Evolutionary conservation across 2,888 invertebrate species (phyloP).

Genomic region (Abscondita cerata): DNA sequence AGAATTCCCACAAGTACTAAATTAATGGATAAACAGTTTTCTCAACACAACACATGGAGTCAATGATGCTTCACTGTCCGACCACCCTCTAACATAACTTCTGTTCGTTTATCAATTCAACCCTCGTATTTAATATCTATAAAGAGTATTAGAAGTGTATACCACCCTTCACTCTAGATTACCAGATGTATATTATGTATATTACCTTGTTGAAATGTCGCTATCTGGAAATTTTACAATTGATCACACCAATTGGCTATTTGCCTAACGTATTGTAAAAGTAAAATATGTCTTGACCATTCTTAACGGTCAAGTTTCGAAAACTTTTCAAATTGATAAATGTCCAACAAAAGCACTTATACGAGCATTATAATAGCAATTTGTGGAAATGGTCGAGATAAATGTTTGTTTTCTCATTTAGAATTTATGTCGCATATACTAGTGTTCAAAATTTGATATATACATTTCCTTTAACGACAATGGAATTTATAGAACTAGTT

Average conservation of each 20-base stretch:
- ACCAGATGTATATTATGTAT: constrained; percentile 6
- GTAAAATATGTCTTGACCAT: too few species aligned
- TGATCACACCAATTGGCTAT: too few species aligned
- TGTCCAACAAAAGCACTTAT: constrained; percentile 8
- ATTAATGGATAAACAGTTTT: constrained; percentile 33
- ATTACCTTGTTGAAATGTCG: neutral
- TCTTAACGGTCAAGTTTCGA: too few species aligned
- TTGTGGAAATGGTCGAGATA: constrained; percentile 9
- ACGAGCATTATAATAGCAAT: constrained; percentile 11
- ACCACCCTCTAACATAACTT: constrained; percentile 19
- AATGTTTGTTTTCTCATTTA: constrained; percentile 3
- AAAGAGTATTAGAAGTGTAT: neutral
- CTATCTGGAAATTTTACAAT: too few species aligned
- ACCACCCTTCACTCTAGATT: neutral
- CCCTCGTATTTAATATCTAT: constrained; percentile 14
- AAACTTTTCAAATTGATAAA: constrained; percentile 16
- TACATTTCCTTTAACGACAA: too few species aligned
- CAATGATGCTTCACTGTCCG: constrained; percentile 35
- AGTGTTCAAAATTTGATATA: too few species aligned
- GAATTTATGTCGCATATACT: too few species aligned
- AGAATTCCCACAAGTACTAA: constrained; percentile 28
- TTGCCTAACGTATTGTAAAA: too few species aligned
- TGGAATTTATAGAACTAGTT: too few species aligned
- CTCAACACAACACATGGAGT: constrained; percentile 34
- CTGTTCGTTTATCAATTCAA: constrained; percentile 12